These are phyloP conservation scores for Umimayanthus chanpuru DNA, from an alignment of 92 coral and sea anemone species.

Conservation along the genomic window DNA sequence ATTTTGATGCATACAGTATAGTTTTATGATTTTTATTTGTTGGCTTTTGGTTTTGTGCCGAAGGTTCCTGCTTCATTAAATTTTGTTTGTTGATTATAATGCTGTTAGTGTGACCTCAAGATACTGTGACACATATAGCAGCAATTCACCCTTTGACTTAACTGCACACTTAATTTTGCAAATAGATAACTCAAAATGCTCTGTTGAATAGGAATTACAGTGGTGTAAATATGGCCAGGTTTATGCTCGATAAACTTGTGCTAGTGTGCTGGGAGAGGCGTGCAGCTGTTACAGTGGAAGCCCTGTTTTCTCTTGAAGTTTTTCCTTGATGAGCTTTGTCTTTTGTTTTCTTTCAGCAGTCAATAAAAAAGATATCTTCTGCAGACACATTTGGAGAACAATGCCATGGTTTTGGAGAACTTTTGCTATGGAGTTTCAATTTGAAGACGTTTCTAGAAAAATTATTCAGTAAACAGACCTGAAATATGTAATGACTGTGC, in stretches of 20 bases:
- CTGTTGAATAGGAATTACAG: neutral
- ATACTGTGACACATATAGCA: neutral
- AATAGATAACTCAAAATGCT: neutral
- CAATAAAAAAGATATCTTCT: constrained; percentile 42
- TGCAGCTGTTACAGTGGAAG: neutral
- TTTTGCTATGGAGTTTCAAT: constrained; percentile 46
- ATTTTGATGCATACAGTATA: too few species aligned
- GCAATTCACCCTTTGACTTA: neutral
- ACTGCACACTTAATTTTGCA: neutral
- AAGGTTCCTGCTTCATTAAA: neutral
- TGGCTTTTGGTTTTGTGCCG: neutral
- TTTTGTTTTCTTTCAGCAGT: constrained; percentile 44
- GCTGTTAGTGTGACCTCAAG: neutral
- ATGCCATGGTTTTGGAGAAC: constrained; percentile 43
- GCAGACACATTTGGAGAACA: constrained; percentile 42
- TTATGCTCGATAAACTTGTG: neutral
- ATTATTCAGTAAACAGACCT: constrained; percentile 26
- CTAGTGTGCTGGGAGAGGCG: neutral
- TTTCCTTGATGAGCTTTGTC: constrained; percentile 24
- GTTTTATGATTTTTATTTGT: too few species aligned
- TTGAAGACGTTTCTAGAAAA: constrained; percentile 31
- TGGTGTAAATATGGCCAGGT: neutral
- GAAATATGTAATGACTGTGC: constrained; percentile 37
- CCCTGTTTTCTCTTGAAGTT: constrained; percentile 27
- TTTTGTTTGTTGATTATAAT: too few species aligned